Evolutionary conservation across 2,888 invertebrate genomes (phyloP), one percentile per base, ranked within the genome.

Genomic region (Incurvaria masculella): DNA sequence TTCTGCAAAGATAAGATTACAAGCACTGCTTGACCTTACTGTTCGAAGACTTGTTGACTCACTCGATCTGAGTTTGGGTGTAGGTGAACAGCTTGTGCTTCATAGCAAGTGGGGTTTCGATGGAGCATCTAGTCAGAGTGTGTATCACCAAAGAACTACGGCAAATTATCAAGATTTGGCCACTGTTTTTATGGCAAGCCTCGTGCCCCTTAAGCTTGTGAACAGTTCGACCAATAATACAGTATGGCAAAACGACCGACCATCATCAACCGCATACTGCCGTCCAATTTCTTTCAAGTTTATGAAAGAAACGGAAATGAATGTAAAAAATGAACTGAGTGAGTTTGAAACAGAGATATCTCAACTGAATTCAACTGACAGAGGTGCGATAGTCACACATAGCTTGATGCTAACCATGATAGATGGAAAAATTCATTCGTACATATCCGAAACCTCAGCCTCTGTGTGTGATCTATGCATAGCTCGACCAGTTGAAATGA

Each of bases 211-310:
- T 21, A 27, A 44, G 42, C 33, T 33, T 33, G 33, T 33, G 6
- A 33, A 40, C 38, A 44, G 38, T 26, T 27, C 21, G 38, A 44
- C 19, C 26, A 44, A 44, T 21, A 40, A 19, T 20, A 46, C 20
- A 39, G 44, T 47, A 39, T 49, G 49, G 49, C 26, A 49, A 40
- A 49, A 49, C 27, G 46, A 47, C 20, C 46, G 49, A 20, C 46
- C 49, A 43, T 49, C 46, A 44, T 47, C 50, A 20, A 50, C 45
- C 19, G 41, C 39, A 43, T 50, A 47, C 21, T 47, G 45, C 45
- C 47, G 48, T 19, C 50, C 47, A 16, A 44, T 47, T 27, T 47
- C 40, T 27, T 50, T 50, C 26, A 50, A 47, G 16, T 50, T 50
- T 47, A 33, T 33, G 33, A 33, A 33, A 11, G 33, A 33, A 33